Conservation (phyloP, 1,140 invertebrate genomes). For the Proctacanthus coquilletti region DNA sequence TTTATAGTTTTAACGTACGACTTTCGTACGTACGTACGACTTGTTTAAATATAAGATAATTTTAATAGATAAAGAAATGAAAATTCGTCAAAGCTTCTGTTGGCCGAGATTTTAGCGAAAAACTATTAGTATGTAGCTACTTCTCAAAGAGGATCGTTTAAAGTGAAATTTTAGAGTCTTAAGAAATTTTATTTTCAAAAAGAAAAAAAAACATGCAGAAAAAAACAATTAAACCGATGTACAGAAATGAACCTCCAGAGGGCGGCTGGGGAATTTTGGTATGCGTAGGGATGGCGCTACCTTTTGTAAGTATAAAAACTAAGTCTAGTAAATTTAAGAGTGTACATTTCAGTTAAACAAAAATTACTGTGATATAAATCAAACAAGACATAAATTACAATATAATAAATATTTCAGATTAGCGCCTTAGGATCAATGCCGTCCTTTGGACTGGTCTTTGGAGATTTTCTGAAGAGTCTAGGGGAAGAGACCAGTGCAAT, state of each 20-base stretch:
- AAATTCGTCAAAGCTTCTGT: too few relatives aligned
- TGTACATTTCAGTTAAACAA: not conserved
- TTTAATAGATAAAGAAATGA: too few relatives aligned
- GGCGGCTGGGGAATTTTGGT: slow-evolving; percentile 48
- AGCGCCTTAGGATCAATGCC: slow-evolving; percentile 37
- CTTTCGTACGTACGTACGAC: too few relatives aligned
- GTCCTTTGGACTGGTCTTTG: slow-evolving; percentile 48
- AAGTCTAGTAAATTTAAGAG: not conserved
- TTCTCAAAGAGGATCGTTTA: too few relatives aligned
- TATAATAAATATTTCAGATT: slow-evolving; percentile 25
- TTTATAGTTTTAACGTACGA: too few relatives aligned
- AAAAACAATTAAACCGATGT: not conserved
- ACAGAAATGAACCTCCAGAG: slow-evolving; percentile 33
- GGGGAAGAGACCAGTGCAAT: slow-evolving; percentile 41
- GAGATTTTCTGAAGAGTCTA: slow-evolving; percentile 41
- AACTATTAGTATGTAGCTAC: too few relatives aligned
- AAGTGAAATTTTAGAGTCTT: too few relatives aligned
- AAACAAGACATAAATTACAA: not conserved
- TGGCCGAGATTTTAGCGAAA: too few relatives aligned
- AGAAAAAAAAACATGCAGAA: not conserved
- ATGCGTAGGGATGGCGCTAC: slow-evolving; percentile 38
- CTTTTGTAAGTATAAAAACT: slow-evolving; percentile 38
- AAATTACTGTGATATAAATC: not conserved
- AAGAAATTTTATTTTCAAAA: too few relatives aligned
- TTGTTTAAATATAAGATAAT: too few relatives aligned